Evolutionary conservation across 2,888 invertebrate genomes (phyloP).

Genomic region (Stenodera caucasica): DNA sequence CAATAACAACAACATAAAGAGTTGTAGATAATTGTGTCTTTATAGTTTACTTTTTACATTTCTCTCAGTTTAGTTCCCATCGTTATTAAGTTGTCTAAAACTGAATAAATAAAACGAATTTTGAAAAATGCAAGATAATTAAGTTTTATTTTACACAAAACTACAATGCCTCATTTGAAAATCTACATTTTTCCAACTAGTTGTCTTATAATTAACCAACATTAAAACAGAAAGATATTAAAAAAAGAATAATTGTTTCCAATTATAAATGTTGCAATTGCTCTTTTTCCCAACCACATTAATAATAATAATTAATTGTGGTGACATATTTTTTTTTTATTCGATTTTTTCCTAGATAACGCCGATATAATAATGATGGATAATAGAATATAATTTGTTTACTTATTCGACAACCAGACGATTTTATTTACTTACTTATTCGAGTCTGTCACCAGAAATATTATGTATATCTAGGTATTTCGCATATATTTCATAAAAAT

Average conservation of each 20-base stretch:
- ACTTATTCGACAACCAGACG: neutral
- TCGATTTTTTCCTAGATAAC: too few relatives aligned
- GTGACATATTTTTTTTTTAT: neutral
- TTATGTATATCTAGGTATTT: too few relatives aligned
- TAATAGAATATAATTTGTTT: constrained; percentile 7
- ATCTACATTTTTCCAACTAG: neutral
- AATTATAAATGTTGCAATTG: neutral
- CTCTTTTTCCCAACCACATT: neutral
- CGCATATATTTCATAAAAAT: too few relatives aligned
- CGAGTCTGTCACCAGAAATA: too few relatives aligned
- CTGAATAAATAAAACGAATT: neutral
- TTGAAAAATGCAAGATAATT: neutral
- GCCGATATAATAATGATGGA: too few relatives aligned
- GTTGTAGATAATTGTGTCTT: neutral
- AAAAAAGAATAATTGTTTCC: neutral
- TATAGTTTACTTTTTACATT: neutral
- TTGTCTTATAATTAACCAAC: neutral
- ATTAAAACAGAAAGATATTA: neutral
- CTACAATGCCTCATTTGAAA: neutral
- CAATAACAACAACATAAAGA: too few relatives aligned
- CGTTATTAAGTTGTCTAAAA: neutral
- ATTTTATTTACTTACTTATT: too few relatives aligned
- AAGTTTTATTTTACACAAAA: neutral
- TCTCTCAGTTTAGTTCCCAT: neutral
- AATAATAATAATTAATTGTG: neutral